Conservation (phyloP, 2,113 vertebrate genomes). For the Anser cygnoides region DNA sequence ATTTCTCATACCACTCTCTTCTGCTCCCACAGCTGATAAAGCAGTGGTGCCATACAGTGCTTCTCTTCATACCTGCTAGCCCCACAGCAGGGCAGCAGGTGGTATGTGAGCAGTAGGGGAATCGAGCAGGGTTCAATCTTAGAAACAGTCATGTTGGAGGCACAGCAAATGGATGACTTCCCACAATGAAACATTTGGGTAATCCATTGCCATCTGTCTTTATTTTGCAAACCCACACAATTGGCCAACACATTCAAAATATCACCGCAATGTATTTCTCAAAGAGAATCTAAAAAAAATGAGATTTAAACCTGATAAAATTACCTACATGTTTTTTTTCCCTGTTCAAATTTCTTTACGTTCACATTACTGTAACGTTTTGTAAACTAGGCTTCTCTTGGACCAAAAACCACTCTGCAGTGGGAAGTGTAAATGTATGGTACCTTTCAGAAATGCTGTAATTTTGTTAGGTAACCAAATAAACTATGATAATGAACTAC, state of each 20-base stretch:
- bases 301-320: background rate
- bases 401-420: background rate
- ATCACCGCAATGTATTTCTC: background rate
- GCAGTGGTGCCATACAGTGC: background rate
- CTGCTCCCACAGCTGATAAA: background rate
- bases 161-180: conserved; percentile 9
- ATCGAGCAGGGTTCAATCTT: background rate
- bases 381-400: background rate
- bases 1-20: background rate
- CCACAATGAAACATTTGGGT: conserved; percentile 30
- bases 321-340: background rate
- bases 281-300: background rate
- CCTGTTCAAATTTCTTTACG: background rate
- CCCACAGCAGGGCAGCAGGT: background rate
- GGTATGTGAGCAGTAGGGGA: background rate
- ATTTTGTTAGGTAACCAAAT: background rate
- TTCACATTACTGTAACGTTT: background rate
- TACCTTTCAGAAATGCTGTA: background rate
- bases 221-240: conserved; percentile 49
- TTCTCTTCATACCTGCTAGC: fast-evolving
- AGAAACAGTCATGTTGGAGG: background rate
- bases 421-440: background rate
- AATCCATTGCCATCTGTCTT: conserved; percentile 58
- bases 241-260: conserved; percentile 33
- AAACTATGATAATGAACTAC: background rate